Evolutionary conservation across 2,888 invertebrate species (phyloP).

Genomic region (Zeuzera pyrina): DNA sequence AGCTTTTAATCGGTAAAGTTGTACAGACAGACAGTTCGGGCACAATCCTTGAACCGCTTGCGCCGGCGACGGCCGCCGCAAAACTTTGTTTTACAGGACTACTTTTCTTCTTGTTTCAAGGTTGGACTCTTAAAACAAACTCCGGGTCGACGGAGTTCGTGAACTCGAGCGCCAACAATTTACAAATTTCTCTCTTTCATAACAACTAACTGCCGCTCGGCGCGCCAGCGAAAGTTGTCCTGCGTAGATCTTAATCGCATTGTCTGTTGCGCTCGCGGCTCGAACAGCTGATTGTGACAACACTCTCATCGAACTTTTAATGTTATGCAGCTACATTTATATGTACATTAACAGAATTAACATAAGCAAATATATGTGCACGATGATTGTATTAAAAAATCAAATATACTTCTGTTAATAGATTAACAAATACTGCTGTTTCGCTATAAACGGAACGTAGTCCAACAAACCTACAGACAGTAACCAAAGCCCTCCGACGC

Average conservation of each 20-base stretch:
- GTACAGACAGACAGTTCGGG: slow-evolving; percentile 74
- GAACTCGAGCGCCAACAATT: slow-evolving; percentile 75
- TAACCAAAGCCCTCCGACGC: slow-evolving; percentile 47
- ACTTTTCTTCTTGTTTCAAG: slow-evolving; percentile 76
- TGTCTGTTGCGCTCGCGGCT: slow-evolving; percentile 71
- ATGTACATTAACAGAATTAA: too few species aligned
- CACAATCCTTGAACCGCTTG: slow-evolving; percentile 75
- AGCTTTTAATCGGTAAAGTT: slow-evolving; percentile 76
- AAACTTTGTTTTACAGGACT: slow-evolving; percentile 76
- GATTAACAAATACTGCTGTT: too few species aligned
- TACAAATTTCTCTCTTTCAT: slow-evolving; percentile 76
- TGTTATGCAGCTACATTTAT: too few species aligned
- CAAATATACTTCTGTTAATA: too few species aligned
- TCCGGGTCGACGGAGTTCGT: slow-evolving; percentile 74
- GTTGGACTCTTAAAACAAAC: slow-evolving; percentile 76
- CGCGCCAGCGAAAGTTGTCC: slow-evolving; percentile 74
- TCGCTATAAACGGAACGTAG: too few species aligned
- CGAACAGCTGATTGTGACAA: slow-evolving; percentile 67
- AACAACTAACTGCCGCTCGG: slow-evolving; percentile 74
- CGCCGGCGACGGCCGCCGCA: slow-evolving; percentile 73
- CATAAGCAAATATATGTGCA: too few species aligned
- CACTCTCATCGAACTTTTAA: slow-evolving; percentile 57
- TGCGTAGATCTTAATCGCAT: slow-evolving; percentile 75
- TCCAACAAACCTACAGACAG: slow-evolving; percentile 17
- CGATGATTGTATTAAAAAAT: too few species aligned